Conservation (phyloP, 2,797 vertebrate species). For the Gambelia wislizenii region DNA sequence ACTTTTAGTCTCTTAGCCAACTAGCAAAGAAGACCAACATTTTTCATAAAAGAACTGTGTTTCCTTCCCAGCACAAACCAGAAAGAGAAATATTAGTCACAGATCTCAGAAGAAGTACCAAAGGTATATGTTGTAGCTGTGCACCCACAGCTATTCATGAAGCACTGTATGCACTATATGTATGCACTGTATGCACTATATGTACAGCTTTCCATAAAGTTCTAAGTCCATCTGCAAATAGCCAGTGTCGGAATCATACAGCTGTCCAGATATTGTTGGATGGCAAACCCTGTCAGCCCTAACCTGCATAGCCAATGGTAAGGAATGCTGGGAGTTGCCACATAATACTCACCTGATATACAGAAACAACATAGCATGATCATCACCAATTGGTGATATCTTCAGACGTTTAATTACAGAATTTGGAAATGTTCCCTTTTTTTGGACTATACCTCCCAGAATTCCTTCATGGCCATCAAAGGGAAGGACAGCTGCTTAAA, state of each 20-base stretch:
- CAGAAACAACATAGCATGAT: neutral
- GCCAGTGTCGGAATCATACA: neutral
- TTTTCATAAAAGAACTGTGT: neutral
- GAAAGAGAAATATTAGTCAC: conserved; percentile 37
- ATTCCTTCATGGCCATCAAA: too few species aligned
- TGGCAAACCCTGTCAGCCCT: too few species aligned
- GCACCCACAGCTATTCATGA: neutral
- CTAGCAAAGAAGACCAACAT: conserved; percentile 11
- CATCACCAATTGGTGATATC: neutral
- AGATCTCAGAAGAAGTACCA: conserved; percentile 1
- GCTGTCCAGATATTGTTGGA: too few species aligned
- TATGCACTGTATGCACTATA: too few species aligned
- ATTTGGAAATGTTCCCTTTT: too few species aligned
- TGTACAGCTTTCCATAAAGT: neutral
- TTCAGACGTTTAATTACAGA: neutral
- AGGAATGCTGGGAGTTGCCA: too few species aligned
- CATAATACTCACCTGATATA: too few species aligned
- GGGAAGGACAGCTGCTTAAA: too few species aligned
- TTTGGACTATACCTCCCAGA: too few species aligned
- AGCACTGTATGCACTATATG: too few species aligned
- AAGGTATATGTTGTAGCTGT: conserved; percentile 3
- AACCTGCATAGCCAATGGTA: too few species aligned
- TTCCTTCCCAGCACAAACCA: conserved; percentile 23
- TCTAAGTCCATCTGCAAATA: neutral
- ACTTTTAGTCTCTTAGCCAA: conserved; percentile 13